phyloP scores from a whole-genome alignment of 2,888 invertebrate species.

The Atrina japonica region DNA sequence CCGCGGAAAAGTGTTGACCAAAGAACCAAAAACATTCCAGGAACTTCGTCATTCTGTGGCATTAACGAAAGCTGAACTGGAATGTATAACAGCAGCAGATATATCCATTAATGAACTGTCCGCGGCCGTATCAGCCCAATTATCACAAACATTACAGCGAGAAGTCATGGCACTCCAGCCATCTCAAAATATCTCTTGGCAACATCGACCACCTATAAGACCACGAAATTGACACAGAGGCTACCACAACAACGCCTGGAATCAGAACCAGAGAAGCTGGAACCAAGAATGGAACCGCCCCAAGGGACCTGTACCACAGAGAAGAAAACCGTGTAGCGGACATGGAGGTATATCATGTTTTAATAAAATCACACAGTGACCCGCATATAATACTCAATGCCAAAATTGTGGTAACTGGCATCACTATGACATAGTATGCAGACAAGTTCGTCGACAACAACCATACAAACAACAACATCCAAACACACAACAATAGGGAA shows the following conservation, averaged over 20 bases:
- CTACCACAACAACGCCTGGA: no score
- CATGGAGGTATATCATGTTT: no score
- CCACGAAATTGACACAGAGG: no score
- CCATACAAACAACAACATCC: no score
- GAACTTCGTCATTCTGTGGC: neutral
- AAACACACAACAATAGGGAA: neutral
- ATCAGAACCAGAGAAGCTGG: neutral
- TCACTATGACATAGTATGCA: neutral
- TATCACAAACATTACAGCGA: neutral
- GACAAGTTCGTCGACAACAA: no score
- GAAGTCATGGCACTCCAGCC: neutral
- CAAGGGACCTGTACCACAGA: no score
- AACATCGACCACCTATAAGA: no score
- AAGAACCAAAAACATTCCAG: slow-evolving; percentile 1
- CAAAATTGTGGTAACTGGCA: no score
- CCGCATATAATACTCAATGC: no score
- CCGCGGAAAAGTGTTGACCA: neutral
- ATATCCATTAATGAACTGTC: neutral
- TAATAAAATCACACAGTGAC: no score
- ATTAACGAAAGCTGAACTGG: neutral
- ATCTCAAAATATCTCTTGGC: no score
- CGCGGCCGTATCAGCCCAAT: neutral
- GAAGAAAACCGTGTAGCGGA: neutral
- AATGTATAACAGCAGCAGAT: neutral
- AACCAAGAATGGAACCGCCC: no score